Evolutionary conservation across 2,888 invertebrate species (phyloP), one percentile per base, ranked within the genome.

Genomic region (Sepioteuthis lessoniana): DNA sequence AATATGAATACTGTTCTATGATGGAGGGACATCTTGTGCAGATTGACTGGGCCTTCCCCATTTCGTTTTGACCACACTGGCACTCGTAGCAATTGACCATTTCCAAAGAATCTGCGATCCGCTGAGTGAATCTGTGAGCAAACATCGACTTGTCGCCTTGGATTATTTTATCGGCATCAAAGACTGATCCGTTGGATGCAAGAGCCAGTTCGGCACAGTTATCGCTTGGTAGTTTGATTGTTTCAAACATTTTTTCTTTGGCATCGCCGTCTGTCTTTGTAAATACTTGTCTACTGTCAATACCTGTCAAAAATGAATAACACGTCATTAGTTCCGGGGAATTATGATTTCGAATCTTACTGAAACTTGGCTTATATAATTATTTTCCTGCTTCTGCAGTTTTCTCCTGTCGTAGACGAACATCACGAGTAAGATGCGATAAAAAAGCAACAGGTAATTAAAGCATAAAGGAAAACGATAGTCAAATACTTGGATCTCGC

Each of bases 231-330:
- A 96, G 95, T 19, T 96, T 95, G 37, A 97, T 95, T 35, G 95
- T 95, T 19, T 98, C 97, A 91, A 98, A 98, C 0, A 97, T 97
- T 97, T 99, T 98, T 0, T 99, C 99, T 47, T 97, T 98, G 28
- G 95, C 94, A 94, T 96, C 95, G 94, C 98, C 98, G 96, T 98
- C 98, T 95, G 98, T 98, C 96, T 98, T 98, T 0, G 98, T 98
- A 96, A 98, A 99, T 0, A 98, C 98, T 93, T 98, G 31, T 5
- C 35, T 76, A 10, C 91, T 98, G 97, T 99, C 99, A 95, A 99
- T 97, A 28, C 98, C 98, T 98, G 96, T 10, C 8, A n/a, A 76
- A 76, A 76, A 76, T n/a, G n/a, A 76, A 76, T 76, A 10, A 76
- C 10, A 13, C 7, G 28, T 60, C 28, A 13, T 76, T 76, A 76